Evolutionary conservation across 1,140 invertebrate species (phyloP).

Genomic region (Psix sp.): DNA sequence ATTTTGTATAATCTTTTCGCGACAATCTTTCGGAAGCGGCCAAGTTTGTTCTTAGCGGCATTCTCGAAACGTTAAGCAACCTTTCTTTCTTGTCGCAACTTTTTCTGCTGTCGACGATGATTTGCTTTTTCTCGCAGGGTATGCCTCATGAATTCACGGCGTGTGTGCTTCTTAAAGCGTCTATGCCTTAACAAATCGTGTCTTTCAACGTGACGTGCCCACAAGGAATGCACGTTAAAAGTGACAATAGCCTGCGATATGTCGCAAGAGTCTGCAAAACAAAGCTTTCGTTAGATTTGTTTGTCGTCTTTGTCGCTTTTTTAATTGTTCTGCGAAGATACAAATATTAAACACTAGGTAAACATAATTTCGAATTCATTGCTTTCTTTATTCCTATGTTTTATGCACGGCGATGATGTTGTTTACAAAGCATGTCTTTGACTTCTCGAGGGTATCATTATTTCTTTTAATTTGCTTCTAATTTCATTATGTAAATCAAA

Average conservation of each 20-base stretch:
- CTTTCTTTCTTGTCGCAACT: conserved; percentile 28
- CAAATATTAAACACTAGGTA: too few species aligned
- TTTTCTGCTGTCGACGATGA: conserved; percentile 6
- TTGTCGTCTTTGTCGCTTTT: not conserved
- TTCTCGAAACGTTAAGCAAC: conserved; percentile 32
- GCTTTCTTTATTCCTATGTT: too few species aligned
- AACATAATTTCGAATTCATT: too few species aligned
- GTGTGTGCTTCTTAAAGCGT: conserved; percentile 51
- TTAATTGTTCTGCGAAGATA: not conserved
- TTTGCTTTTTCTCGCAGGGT: conserved; percentile 23
- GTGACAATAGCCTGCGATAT: conserved; percentile 16
- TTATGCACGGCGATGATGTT: too few species aligned
- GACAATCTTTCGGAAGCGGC: conserved; percentile 8
- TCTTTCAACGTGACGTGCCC: conserved; percentile 44
- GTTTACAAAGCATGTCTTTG: too few species aligned
- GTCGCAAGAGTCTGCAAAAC: conserved; percentile 20
- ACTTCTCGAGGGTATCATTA: too few species aligned
- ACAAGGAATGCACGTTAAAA: conserved; percentile 30
- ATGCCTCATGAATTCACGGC: conserved; percentile 41
- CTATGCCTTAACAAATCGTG: conserved; percentile 49
- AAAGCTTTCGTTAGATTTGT: conserved; percentile 10
- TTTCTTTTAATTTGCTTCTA: too few species aligned
- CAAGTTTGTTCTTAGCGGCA: conserved; percentile 31
- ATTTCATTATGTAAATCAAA: too few species aligned
- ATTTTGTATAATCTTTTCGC: conserved; percentile 46